Percentiles rank a stretch among this genome's conserved stretches.
Conservation (phyloP, 2,888 invertebrate species). For the Polietes domitor region DNA sequence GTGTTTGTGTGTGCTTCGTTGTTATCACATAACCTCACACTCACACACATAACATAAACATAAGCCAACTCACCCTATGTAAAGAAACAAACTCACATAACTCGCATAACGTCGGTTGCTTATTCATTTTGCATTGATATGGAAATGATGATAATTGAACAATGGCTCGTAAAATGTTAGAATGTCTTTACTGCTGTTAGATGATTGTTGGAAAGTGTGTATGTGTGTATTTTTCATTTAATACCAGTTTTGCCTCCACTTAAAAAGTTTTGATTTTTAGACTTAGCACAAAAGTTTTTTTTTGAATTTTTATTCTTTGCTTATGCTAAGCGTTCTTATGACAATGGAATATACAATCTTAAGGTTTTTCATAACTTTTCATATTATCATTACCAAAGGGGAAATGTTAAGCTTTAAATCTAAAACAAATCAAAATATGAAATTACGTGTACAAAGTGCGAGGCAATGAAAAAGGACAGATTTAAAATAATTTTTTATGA, state of each 20-base stretch:
- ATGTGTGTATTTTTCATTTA: neutral
- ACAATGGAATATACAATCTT: too few relatives aligned
- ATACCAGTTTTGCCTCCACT: neutral
- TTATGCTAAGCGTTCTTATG: too few relatives aligned
- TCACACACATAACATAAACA: slow-evolving; percentile 20
- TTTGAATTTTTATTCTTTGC: too few relatives aligned
- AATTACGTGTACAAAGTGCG: too few relatives aligned
- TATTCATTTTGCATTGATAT: slow-evolving; percentile 23
- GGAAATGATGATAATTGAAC: slow-evolving; percentile 25
- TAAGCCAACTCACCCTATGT: neutral
- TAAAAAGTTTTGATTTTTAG: slow-evolving; percentile 14
- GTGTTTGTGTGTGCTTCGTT: neutral
- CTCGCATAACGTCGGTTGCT: neutral
- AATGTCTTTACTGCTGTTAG: slow-evolving; percentile 2
- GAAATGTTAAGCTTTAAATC: too few relatives aligned
- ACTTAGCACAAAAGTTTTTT: neutral
- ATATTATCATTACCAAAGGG: too few relatives aligned
- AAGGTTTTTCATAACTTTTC: too few relatives aligned
- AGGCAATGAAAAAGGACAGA: too few relatives aligned
- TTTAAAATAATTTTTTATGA: too few relatives aligned
- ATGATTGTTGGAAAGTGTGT: neutral
- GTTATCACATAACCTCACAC: neutral
- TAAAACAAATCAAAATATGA: too few relatives aligned
- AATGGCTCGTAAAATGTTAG: slow-evolving; percentile 9
- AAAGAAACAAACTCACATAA: slow-evolving; percentile 19